phyloP scores from a whole-genome alignment of 1,140 invertebrate species.

The Drosophila ambigua region DNA sequence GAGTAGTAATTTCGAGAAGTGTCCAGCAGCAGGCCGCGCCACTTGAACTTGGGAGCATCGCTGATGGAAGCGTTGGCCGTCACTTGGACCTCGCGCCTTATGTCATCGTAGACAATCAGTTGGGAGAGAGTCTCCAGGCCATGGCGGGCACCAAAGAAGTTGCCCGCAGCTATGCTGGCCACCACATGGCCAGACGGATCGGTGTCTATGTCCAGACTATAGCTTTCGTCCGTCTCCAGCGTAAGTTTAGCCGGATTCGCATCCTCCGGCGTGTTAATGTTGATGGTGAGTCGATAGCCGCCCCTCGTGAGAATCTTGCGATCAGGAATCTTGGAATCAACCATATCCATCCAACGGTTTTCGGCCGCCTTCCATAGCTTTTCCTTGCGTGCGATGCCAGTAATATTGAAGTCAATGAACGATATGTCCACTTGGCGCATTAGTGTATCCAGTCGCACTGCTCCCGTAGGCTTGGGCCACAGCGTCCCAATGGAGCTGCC shows the following conservation, averaged over 20 bases:
- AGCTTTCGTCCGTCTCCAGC: constrained; percentile 89
- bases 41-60: constrained; percentile 90
- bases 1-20: constrained; percentile 90
- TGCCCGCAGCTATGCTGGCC: constrained; percentile 86
- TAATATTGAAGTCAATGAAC: constrained; percentile 56
- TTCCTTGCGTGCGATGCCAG: constrained; percentile 33
- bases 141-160: constrained; percentile 90
- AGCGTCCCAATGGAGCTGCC: constrained; percentile 86
- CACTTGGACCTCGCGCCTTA: constrained; percentile 84
- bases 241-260: constrained; percentile 77
- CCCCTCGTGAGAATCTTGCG: constrained; percentile 47
- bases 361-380: constrained; percentile 65
- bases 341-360: constrained; percentile 58
- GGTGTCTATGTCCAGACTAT: constrained; percentile 86
- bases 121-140: constrained; percentile 92
- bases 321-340: constrained; percentile 68
- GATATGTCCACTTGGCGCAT: constrained; percentile 86
- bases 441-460: constrained; percentile 85
- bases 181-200: constrained; percentile 81
- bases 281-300: constrained; percentile 69
- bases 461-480: constrained; percentile 90
- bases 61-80: constrained; percentile 86
- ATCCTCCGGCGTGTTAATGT: constrained; percentile 56
- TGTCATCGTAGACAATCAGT: constrained; percentile 89
- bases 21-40: constrained; percentile 91